Evolutionary conservation across 2,797 vertebrate species (phyloP).

Genomic region (Petrocephalus schoutedeni): DNA sequence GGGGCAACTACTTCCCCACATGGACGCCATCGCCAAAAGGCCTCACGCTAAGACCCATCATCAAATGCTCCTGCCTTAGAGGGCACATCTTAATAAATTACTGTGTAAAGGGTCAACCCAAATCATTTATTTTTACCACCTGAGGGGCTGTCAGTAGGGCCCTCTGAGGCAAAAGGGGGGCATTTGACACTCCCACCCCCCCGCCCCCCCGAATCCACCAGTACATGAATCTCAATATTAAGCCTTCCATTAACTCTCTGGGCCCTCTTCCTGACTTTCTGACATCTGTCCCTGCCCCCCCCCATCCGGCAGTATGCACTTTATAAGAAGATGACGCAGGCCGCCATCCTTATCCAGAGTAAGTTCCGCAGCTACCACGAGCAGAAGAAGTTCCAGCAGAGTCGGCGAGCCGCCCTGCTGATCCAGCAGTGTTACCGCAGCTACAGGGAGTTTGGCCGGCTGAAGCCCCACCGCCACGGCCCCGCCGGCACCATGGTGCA

Average conservation of each 20-base stretch:
- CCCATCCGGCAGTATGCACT: slow-evolving; percentile 87
- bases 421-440: slow-evolving; percentile 99
- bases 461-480: slow-evolving; percentile 77
- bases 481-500: slow-evolving; percentile 78
- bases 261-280: slow-evolving; percentile 15
- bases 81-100: too few relatives aligned
- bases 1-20: too few relatives aligned
- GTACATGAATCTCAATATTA: neutral
- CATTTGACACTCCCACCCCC: too few relatives aligned
- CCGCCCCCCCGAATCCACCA: too few relatives aligned
- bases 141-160: too few relatives aligned
- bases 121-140: too few relatives aligned
- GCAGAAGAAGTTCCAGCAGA: slow-evolving; percentile 98
- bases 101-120: too few relatives aligned
- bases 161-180: too few relatives aligned
- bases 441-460: slow-evolving; percentile 85
- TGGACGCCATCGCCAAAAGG: too few relatives aligned
- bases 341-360: slow-evolving; percentile 99
- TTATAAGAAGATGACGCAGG: slow-evolving; percentile 99
- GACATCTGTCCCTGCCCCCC: neutral
- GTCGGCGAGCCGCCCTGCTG: slow-evolving; percentile 87
- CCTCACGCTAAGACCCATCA: too few relatives aligned
- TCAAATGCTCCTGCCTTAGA: too few relatives aligned
- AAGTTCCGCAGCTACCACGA: slow-evolving; percentile 98
- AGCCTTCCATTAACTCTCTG: neutral